These are phyloP conservation scores for Coracias cyanogaster DNA, from an alignment of 2,797 vertebrate species.

Conservation along the genomic window DNA sequence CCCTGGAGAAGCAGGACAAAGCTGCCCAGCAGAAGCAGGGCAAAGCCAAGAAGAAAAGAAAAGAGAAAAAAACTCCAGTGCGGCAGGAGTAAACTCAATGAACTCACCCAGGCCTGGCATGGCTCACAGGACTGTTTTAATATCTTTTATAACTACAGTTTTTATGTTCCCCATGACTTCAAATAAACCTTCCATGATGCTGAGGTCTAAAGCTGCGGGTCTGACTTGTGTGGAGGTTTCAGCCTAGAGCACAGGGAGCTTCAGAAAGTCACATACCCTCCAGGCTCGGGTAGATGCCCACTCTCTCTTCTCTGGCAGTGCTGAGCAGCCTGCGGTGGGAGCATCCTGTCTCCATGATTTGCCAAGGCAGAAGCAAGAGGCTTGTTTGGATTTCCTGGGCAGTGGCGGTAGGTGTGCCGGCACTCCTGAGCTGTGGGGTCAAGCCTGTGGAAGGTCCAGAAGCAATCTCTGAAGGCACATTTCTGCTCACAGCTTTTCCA, in stretches of 20 bases:
- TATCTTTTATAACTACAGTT: constrained; percentile 30
- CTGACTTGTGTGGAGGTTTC: neutral
- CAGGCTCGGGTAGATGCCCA: neutral
- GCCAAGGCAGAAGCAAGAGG: neutral
- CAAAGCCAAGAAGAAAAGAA: constrained; percentile 71
- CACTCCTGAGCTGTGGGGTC: neutral
- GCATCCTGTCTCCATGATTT: neutral
- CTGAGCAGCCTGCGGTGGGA: neutral
- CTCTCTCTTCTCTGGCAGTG: neutral
- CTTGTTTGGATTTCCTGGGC: neutral
- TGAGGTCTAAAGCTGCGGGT: neutral
- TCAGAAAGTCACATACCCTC: neutral
- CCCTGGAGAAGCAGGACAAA: constrained; percentile 66
- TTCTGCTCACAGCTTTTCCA: neutral
- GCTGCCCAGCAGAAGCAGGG: neutral
- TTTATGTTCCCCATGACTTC: constrained; percentile 40
- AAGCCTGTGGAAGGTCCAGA: neutral
- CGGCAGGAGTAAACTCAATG: neutral
- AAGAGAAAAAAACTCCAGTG: neutral
- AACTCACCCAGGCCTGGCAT: neutral
- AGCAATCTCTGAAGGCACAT: neutral
- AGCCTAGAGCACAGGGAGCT: neutral
- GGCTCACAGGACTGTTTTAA: constrained; percentile 9
- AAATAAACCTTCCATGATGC: constrained; percentile 49
- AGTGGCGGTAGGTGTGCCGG: neutral